Evolutionary conservation across 2,113 vertebrate genomes (phyloP).

Genomic region (Tetrao urogallus): DNA sequence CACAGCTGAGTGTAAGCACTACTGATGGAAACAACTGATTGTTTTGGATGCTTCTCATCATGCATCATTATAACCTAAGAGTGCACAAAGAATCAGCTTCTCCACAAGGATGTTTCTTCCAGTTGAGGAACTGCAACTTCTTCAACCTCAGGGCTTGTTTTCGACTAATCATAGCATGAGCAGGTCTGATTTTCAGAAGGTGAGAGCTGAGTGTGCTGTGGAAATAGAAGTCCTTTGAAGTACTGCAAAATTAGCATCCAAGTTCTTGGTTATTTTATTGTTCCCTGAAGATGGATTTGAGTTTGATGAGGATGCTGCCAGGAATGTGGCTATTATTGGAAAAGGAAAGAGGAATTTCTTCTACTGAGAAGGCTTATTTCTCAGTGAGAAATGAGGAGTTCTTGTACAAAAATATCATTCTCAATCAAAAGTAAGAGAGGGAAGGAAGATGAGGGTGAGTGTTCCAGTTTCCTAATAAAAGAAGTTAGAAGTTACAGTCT

Average conservation of each 20-base stretch:
- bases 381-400: not conserved
- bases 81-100: rapidly evolving
- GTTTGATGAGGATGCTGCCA: not conserved
- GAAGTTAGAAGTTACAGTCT: not conserved
- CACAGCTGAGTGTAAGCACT: not conserved
- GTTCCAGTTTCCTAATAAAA: not conserved
- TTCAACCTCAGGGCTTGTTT: not conserved
- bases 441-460: not conserved
- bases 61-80: not conserved
- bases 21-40: not conserved
- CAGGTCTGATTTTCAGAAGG: not conserved
- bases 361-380: not conserved
- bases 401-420: not conserved
- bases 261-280: rapidly evolving
- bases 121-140: not conserved
- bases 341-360: not conserved
- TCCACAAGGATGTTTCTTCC: rapidly evolving
- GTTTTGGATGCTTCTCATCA: not conserved
- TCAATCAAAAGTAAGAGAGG: not conserved
- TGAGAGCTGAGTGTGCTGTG: not conserved
- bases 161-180: not conserved
- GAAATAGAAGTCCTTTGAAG: not conserved
- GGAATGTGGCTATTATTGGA: rapidly evolving
- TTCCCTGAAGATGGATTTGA: not conserved
- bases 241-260: rapidly evolving